Conservation (phyloP, 2,113 vertebrate species). For the Plestiodon gilberti region DNA sequence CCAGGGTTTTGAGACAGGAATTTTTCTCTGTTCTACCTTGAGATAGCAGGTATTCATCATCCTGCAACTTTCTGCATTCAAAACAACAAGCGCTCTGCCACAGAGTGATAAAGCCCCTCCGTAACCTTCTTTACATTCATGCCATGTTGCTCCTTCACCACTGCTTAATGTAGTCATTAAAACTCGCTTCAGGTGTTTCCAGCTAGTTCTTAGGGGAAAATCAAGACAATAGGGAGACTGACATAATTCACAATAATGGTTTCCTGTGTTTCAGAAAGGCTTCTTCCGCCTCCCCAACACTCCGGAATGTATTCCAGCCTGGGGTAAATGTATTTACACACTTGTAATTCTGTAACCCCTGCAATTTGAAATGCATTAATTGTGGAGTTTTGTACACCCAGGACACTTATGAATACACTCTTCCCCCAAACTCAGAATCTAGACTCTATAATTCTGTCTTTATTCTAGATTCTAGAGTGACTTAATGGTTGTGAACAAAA, state of each 20-base stretch:
- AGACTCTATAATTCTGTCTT: too few relatives aligned
- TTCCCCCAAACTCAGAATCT: background rate
- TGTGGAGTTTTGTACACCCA: background rate
- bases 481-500: background rate
- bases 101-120: background rate
- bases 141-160: background rate
- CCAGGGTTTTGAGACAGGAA: too few relatives aligned
- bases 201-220: background rate
- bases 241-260: constrained; percentile 4
- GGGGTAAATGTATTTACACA: background rate
- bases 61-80: too few relatives aligned
- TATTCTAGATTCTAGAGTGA: background rate
- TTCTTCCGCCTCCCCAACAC: background rate
- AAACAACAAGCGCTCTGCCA: too few relatives aligned
- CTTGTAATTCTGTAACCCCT: background rate
- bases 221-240: background rate
- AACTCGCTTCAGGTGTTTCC: background rate
- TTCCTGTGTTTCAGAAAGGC: background rate
- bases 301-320: background rate
- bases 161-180: background rate
- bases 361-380: background rate
- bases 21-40: too few relatives aligned
- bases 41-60: too few relatives aligned
- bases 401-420: background rate
- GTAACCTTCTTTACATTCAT: background rate